Evolutionary conservation across 2,113 vertebrate genomes (phyloP).

Genomic region (Poeciliopsis prolifica): DNA sequence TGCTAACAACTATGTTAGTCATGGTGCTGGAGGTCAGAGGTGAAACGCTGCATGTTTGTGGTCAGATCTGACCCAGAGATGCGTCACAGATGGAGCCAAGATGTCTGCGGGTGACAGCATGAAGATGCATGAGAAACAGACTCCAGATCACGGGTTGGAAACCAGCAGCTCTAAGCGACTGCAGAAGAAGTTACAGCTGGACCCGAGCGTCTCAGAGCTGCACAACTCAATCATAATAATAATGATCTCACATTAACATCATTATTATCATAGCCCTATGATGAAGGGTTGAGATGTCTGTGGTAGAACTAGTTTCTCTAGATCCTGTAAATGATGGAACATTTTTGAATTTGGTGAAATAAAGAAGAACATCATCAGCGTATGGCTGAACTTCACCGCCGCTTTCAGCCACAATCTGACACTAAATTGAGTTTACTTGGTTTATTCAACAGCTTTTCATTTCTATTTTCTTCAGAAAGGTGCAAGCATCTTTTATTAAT

Average conservation of each 20-base stretch:
- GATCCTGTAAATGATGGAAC: too few species aligned
- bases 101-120: slow-evolving; percentile 58
- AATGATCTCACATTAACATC: background rate
- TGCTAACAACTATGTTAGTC: slow-evolving; percentile 33
- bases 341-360: background rate
- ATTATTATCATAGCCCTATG: too few species aligned
- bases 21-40: slow-evolving; percentile 28
- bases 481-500: too few species aligned
- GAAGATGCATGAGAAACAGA: slow-evolving; percentile 39
- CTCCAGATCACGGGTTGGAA: background rate
- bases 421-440: too few species aligned
- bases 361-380: background rate
- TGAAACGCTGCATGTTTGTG: slow-evolving; percentile 36
- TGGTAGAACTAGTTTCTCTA: too few species aligned
- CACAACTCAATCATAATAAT: too few species aligned
- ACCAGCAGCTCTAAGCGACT: background rate
- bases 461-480: too few species aligned
- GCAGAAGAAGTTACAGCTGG: background rate
- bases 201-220: too few species aligned
- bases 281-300: too few species aligned
- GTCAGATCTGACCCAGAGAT: slow-evolving; percentile 30
- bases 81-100: slow-evolving; percentile 45
- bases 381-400: background rate
- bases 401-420: background rate
- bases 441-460: too few species aligned